Conservation (phyloP, 2,797 vertebrate species). For the Periophthalmus magnuspinnatus region DNA sequence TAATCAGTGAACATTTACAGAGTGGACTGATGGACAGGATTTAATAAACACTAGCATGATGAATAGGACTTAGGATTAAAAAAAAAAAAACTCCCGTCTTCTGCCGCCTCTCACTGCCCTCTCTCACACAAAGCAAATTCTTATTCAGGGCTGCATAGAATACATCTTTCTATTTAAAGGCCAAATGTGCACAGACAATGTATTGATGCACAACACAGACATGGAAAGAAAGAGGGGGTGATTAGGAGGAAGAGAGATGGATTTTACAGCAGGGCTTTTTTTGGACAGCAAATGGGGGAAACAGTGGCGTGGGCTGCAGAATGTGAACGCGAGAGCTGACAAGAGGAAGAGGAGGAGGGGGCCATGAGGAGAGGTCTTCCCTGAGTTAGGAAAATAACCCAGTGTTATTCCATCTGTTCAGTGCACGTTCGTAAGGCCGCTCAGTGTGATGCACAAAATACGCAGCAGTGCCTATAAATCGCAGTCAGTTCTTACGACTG, state of each 20-base stretch:
- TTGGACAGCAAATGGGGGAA: slow-evolving; percentile 63
- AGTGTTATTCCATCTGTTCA: slow-evolving; percentile 65
- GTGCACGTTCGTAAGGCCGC: slow-evolving; percentile 45
- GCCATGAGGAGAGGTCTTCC: slow-evolving; percentile 49
- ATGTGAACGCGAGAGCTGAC: slow-evolving; percentile 58
- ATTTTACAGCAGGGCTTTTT: slow-evolving; percentile 74
- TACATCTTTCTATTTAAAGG: slow-evolving; percentile 80
- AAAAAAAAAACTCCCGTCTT: slow-evolving; percentile 32
- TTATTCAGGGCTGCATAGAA: slow-evolving; percentile 67
- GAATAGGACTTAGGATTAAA: slow-evolving; percentile 72
- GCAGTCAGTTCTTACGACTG: slow-evolving; percentile 14
- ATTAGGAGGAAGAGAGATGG: slow-evolving; percentile 47
- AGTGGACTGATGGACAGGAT: slow-evolving; percentile 57
- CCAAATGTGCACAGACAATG: slow-evolving; percentile 71
- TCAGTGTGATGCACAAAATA: slow-evolving; percentile 31
- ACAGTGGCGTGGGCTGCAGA: slow-evolving; percentile 59
- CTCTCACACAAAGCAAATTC: slow-evolving; percentile 72
- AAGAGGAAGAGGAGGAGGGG: slow-evolving; percentile 39
- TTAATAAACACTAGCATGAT: slow-evolving; percentile 72
- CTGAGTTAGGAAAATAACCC: slow-evolving; percentile 65
- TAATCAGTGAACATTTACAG: slow-evolving; percentile 66
- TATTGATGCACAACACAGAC: slow-evolving; percentile 72
- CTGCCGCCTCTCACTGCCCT: slow-evolving; percentile 52
- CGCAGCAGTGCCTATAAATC: slow-evolving; percentile 31
- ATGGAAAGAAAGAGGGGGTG: slow-evolving; percentile 48